These are phyloP conservation scores for Thinocorus orbignyianus DNA, from an alignment of 2,113 vertebrate species.

Conservation along the genomic window DNA sequence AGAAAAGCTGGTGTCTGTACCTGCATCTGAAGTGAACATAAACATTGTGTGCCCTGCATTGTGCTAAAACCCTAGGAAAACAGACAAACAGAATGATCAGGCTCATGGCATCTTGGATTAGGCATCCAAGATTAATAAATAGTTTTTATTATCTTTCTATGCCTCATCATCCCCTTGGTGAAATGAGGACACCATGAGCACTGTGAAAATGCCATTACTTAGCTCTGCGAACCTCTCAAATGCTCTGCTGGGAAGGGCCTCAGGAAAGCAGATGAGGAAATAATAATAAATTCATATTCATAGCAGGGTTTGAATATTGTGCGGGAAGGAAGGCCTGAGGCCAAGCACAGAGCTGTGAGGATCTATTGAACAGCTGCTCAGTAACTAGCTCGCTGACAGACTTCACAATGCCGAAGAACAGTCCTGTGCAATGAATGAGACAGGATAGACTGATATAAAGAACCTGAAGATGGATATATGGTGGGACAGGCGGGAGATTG, in stretches of 20 bases:
- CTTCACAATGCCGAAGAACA: not conserved
- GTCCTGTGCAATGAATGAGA: not conserved
- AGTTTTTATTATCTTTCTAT: not conserved
- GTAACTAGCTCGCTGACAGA: not conserved
- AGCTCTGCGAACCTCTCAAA: not conserved
- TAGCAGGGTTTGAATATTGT: not conserved
- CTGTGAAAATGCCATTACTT: not conserved
- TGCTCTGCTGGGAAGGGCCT: not conserved
- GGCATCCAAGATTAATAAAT: not conserved
- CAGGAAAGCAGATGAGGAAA: slow-evolving; percentile 9
- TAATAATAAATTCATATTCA: slow-evolving; percentile 36
- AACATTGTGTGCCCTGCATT: not conserved
- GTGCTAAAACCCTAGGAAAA: not conserved
- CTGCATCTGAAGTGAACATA: not conserved
- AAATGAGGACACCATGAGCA: not conserved
- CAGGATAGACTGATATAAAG: not conserved
- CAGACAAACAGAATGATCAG: not conserved
- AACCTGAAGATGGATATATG: not conserved
- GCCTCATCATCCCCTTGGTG: not conserved
- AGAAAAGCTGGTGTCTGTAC: not conserved
- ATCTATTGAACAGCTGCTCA: not conserved
- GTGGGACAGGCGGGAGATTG: not conserved
- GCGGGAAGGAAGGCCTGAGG: not conserved
- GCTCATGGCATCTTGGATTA: not conserved
- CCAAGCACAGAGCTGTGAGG: not conserved